Evolutionary conservation across 2,797 vertebrate species (phyloP).

Genomic region (Pitangus sulphuratus): DNA sequence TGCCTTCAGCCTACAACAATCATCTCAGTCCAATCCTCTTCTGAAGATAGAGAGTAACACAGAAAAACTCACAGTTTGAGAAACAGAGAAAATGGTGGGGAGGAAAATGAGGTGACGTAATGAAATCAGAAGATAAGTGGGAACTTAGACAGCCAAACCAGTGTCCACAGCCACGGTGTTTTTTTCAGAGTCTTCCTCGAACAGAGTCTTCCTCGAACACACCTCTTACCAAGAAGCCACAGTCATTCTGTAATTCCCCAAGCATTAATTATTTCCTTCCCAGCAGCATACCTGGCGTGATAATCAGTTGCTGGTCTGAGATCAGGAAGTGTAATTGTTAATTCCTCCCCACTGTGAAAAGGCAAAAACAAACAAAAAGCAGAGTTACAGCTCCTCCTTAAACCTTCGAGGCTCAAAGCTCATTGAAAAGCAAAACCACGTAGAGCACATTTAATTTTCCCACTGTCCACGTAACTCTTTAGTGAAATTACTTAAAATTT

Average conservation of each 20-base stretch:
- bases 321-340: conserved; percentile 77
- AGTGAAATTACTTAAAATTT: conserved; percentile 64
- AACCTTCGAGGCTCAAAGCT: conserved; percentile 5
- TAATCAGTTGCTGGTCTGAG: conserved; percentile 81
- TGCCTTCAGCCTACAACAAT: neutral
- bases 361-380: neutral
- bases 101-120: neutral
- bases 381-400: conserved; percentile 5
- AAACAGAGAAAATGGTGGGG: neutral
- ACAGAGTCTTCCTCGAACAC: neutral
- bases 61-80: neutral
- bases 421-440: conserved; percentile 52
- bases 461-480: conserved; percentile 53
- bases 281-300: conserved; percentile 76
- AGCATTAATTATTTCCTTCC: neutral
- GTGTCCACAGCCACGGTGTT: neutral
- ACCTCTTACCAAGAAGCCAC: neutral
- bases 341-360: conserved; percentile 76
- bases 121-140: neutral
- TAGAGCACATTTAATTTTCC: conserved; percentile 55
- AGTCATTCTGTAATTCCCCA: neutral
- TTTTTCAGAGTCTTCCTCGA: neutral
- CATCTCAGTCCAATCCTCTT: neutral
- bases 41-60: neutral
- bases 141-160: neutral